A percentile compares a stretch with the other conserved stretches of the same genome.
phyloP scores from a whole-genome alignment of 2,888 invertebrate species.

The Acleris holmiana region DNA sequence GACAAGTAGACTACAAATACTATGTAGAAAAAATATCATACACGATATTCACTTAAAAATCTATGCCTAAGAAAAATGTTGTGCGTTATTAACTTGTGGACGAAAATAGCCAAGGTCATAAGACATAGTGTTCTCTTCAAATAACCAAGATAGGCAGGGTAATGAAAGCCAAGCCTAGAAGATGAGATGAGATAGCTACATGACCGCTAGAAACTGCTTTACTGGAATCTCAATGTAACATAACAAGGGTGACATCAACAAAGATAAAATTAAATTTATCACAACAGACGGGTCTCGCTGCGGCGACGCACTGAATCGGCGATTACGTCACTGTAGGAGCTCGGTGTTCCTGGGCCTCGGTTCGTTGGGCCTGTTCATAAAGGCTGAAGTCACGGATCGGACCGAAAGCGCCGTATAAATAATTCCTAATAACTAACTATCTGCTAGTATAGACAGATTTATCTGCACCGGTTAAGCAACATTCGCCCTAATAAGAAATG shows the following conservation, averaged over 20 bases:
- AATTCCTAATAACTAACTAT: conserved; percentile 18
- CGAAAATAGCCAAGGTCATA: too few relatives aligned
- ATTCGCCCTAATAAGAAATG: conserved; percentile 7
- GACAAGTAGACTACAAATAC: too few relatives aligned
- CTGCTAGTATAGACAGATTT: conserved; percentile 1
- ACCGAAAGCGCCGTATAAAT: conserved; percentile 57
- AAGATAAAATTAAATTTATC: conserved; percentile 24
- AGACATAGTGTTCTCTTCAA: too few relatives aligned
- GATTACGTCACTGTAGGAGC: conserved; percentile 29
- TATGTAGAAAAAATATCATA: too few relatives aligned
- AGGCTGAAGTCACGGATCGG: conserved; percentile 61
- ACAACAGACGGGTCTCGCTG: conserved; percentile 2
- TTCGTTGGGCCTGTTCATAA: conserved; percentile 42
- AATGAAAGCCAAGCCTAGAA: too few relatives aligned
- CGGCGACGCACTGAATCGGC: conserved; percentile 11
- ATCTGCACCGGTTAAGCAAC: conserved; percentile 15
- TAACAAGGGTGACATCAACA: conserved; percentile 27
- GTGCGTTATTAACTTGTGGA: too few relatives aligned
- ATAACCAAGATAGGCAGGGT: too few relatives aligned
- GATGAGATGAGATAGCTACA: too few relatives aligned
- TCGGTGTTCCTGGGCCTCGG: conserved; percentile 34
- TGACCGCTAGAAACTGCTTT: not conserved
- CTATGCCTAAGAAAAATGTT: too few relatives aligned
- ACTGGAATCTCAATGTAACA: not conserved
- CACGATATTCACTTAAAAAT: too few relatives aligned